Evolutionary conservation across 2,888 invertebrate species (phyloP), one percentile per base, ranked within the genome.

Genomic region (Cataglyphis cursor): DNA sequence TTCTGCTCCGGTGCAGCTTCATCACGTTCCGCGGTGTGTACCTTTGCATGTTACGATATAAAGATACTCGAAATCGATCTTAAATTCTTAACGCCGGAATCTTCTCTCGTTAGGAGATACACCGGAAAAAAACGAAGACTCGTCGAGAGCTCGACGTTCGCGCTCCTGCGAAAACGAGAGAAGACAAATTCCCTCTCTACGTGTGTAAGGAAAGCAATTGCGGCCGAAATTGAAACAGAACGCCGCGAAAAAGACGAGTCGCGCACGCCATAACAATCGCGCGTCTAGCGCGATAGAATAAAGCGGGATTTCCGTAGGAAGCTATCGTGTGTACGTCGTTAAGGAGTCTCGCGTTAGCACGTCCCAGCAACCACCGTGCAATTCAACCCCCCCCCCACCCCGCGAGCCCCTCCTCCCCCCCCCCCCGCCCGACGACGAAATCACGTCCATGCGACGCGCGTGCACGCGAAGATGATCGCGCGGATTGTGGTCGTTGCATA

Each of bases 401-500:
- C n/a, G n/a, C 1, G n/a, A n/a, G n/a, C n/a, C n/a, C n/a, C n/a
- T n/a, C n/a, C 24, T 2, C 24, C 1, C 24, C 24, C 1, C 8
- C 31, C 31, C 31, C 48, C 8, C n/a, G n/a, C 1, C 38, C 28
- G 15, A 64, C 64, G 76, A 31, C 44, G 57, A 59, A 74, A 76
- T 80, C 64, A 81, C 57, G 81, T 81, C 57, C 65, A n/a, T 21
- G 74, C 28, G 41, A 83, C 44, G 41, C 74, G 35, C 81, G 41
- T 72, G 59, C 10, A 72, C 48, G 44, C 28, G 65, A 31, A 54
- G 62, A 38, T 44, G 65, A 41, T 31, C 66, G 59, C 62, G 74
- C 84, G 84, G 87, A 89, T 89, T 89, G 89, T 83, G 88, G 89
- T 89, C 64, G 28, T 81, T 48, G 78, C 59, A 65, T 51, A 72